These are phyloP conservation scores for Phaenicophaeus curvirostris DNA, from an alignment of 2,797 vertebrate genomes.

Conservation along the genomic window DNA sequence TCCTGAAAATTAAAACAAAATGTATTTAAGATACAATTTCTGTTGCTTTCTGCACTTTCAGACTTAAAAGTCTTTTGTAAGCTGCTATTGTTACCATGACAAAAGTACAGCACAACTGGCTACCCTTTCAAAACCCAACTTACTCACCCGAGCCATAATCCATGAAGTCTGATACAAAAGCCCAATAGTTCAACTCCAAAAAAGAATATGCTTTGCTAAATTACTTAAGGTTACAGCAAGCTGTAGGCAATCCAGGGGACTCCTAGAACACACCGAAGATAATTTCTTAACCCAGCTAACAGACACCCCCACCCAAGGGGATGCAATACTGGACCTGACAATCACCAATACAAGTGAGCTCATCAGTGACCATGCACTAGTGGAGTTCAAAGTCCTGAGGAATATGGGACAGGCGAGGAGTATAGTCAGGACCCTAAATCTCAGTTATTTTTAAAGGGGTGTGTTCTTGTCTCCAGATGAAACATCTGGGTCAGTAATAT, in stretches of 20 bases:
- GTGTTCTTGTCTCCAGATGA: neutral
- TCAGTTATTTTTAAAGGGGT: neutral
- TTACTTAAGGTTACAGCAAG: neutral
- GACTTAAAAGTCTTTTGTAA: neutral
- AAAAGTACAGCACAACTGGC: neutral
- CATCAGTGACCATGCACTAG: too few relatives aligned
- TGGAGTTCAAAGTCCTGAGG: too few relatives aligned
- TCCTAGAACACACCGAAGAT: too few relatives aligned
- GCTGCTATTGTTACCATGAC: neutral
- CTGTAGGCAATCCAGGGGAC: too few relatives aligned
- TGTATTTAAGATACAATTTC: neutral
- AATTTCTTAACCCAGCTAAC: too few relatives aligned
- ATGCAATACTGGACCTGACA: too few relatives aligned
- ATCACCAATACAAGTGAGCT: too few relatives aligned
- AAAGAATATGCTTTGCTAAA: neutral
- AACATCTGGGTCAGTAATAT: neutral
- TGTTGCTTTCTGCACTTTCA: neutral
- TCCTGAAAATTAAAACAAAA: slow-evolving; percentile 68
- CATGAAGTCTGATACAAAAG: neutral
- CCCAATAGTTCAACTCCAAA: neutral
- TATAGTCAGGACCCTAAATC: too few relatives aligned
- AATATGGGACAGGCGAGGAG: too few relatives aligned
- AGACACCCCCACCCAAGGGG: too few relatives aligned
- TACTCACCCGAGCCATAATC: neutral
- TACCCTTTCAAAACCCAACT: neutral